Base-by-base conservation (phyloP, 1,140 invertebrate genomes). In the Caerostris darwini region DNA sequence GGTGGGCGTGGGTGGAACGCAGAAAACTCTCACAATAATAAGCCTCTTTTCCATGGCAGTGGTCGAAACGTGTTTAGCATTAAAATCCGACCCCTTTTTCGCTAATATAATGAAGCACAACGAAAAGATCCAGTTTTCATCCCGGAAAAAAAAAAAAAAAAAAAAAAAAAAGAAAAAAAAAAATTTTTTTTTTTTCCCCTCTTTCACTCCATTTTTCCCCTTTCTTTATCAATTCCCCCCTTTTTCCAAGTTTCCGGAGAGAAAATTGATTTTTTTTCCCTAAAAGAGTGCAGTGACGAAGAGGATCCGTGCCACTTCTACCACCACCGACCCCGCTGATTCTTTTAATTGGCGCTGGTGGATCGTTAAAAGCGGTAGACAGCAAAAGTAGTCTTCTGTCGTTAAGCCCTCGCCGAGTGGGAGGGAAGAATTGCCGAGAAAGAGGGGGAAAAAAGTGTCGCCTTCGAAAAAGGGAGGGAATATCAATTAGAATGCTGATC, bases 401-500 rank as follows among this genome's bases (percentile, higher is more conserved):
- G 71, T 77, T 77, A 50, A 77, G 71, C 71, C 71, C 34, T 77
- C 61, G 34, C 71, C 10, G 71, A 77, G 71, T 77, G 71, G 61
- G 61, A 14, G 61, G 34, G 71, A 53, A 50, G 34, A 77, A 77
- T 10, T 8, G 71, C 71, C 34, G 50, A 77, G 71, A 77, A 50
- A 77, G 34, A 53, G 34, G 19, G 7, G 34, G 50, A 53, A 77
- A 50, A 50, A 77, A 77, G 71, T 77, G 71, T 77, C 71, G 71
- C 71, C 71, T 77, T 77, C 14, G 19, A 50, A 77, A 12, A 10
- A 12, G 50, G 34, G 69, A 50, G 19, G 71, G 71, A 77, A 77
- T 77, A 77, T 77, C 71, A 77, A 77, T 77, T 77, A 77, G 71
- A 77, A 77, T 77, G 71, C 71, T 77, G 71, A 77, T 77, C 71